Evolutionary conservation across 2,113 vertebrate species (phyloP).

Genomic region (Catharus fuscescens): DNA sequence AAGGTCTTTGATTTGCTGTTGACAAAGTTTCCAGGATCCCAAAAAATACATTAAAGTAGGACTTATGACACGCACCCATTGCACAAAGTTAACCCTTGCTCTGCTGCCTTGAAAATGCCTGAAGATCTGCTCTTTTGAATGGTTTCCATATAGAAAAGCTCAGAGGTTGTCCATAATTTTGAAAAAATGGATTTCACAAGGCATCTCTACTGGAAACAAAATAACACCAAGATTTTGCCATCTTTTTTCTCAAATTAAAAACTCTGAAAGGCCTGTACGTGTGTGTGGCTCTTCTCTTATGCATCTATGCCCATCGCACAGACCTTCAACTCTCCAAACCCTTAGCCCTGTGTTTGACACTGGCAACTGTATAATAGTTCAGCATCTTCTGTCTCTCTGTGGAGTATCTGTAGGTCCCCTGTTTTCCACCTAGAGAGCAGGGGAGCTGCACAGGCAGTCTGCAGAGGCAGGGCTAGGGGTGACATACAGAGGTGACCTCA

Average conservation of each 20-base stretch:
- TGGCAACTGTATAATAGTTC: conserved; percentile 10
- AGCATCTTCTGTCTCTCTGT: conserved; percentile 26
- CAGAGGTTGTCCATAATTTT: not conserved
- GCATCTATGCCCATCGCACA: not conserved
- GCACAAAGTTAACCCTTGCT: not conserved
- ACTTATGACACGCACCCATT: not conserved
- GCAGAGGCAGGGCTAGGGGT: not conserved
- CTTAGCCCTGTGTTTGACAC: not conserved
- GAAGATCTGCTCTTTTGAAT: not conserved
- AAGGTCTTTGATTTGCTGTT: not conserved
- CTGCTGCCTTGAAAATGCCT: not conserved
- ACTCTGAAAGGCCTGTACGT: not conserved
- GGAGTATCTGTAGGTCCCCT: conserved; percentile 11
- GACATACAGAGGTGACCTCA: conserved; percentile 19
- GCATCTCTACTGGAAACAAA: not conserved
- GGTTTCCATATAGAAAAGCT: not conserved
- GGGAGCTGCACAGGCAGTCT: not conserved
- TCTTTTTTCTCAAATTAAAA: not conserved
- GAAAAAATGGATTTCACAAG: not conserved
- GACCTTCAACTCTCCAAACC: not conserved
- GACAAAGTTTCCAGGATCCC: not conserved
- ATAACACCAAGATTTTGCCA: not conserved
- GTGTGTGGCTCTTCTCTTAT: fast-evolving
- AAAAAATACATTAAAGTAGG: not conserved
- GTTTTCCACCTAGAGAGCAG: conserved; percentile 14